Evolutionary conservation across 2,888 invertebrate species (phyloP).

Genomic region (Agriopis aurantiaria): DNA sequence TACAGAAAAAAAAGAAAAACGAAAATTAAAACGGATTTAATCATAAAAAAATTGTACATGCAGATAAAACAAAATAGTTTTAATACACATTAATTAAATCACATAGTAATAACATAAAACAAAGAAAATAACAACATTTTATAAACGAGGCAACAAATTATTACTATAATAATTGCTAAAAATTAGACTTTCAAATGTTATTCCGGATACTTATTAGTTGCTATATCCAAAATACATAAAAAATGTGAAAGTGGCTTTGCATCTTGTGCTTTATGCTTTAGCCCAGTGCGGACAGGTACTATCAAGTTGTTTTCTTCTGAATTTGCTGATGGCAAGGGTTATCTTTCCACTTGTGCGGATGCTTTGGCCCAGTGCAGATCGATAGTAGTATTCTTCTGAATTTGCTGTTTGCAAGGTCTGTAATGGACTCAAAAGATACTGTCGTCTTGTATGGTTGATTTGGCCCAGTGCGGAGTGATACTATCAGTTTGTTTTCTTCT

Average conservation of each 20-base stretch:
- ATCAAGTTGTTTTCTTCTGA: background rate
- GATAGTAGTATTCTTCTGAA: background rate
- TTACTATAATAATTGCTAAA: conserved; percentile 37
- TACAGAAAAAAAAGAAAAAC: conserved; percentile 9
- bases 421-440: no score
- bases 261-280: background rate
- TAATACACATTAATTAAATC: conserved; percentile 32
- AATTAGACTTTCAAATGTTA: conserved; percentile 7
- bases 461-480: background rate
- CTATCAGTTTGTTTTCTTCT: background rate
- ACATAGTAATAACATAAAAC: conserved; percentile 35
- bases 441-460: no score
- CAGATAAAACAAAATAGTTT: conserved; percentile 19
- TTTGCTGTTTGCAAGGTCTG: no score
- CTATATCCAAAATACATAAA: background rate
- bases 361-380: background rate
- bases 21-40: conserved; percentile 24
- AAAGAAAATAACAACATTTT: conserved; percentile 42
- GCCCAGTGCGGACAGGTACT: background rate
- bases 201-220: background rate
- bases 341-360: no score
- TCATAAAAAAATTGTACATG: conserved; percentile 24
- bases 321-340: no score
- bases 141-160: conserved; percentile 41
- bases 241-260: background rate